These are phyloP conservation scores for Osedax frankpressi DNA, from an alignment of 2,888 invertebrate species.

Conservation along the genomic window DNA sequence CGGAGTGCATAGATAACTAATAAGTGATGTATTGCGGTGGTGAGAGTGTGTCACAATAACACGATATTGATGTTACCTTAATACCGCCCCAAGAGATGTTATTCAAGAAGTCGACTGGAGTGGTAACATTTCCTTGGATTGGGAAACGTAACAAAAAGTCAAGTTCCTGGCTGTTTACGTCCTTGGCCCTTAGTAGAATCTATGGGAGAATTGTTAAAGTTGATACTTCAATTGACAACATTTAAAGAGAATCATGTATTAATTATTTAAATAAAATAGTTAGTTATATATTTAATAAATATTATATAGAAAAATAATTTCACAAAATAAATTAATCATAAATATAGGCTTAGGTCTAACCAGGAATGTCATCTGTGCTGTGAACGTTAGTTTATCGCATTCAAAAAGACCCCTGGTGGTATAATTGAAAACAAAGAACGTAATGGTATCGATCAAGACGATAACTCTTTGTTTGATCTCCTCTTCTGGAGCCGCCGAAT, in stretches of 20 bases:
- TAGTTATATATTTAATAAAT: too few species aligned
- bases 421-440: conserved; percentile 84
- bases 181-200: conserved; percentile 64
- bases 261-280: too few species aligned
- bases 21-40: too few species aligned
- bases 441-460: conserved; percentile 84
- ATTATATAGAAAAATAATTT: too few species aligned
- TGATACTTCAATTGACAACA: too few species aligned
- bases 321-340: too few species aligned
- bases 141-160: conserved; percentile 87
- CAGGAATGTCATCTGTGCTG: conserved; percentile 89
- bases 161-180: conserved; percentile 69
- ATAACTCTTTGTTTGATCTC: conserved; percentile 65
- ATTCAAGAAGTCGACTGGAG: conserved; percentile 84
- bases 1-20: too few species aligned
- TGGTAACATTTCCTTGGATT: conserved; percentile 75
- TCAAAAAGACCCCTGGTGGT: conserved; percentile 86
- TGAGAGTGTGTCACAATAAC: too few species aligned
- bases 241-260: too few species aligned
- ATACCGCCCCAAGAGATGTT: conserved; percentile 89
- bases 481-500: conserved; percentile 67
- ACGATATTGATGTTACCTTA: conserved; percentile 52
- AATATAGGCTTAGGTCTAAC: too few species aligned
- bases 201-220: too few species aligned
- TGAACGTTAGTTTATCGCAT: conserved; percentile 87